Percentiles rank a stretch among this genome's conserved stretches.
These are phyloP conservation scores for Chaetura pelagica DNA, from an alignment of 2,113 vertebrate species.

Conservation along the genomic window DNA sequence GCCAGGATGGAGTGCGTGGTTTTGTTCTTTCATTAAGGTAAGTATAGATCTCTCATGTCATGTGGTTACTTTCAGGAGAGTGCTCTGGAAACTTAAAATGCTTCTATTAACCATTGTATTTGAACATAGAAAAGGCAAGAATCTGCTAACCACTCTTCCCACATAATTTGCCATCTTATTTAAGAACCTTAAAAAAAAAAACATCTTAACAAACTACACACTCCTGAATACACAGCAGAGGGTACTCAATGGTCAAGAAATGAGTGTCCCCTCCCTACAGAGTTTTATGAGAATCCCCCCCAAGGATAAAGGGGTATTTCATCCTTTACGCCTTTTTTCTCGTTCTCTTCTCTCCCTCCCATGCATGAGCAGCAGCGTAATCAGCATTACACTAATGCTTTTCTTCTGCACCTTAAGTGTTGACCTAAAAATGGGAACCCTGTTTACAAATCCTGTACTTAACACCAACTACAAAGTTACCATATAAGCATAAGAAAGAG, in stretches of 20 bases:
- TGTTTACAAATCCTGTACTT: background rate
- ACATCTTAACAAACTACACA: background rate
- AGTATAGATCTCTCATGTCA: background rate
- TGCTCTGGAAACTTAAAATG: background rate
- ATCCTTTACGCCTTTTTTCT: background rate
- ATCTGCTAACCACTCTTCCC: background rate
- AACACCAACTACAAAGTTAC: background rate
- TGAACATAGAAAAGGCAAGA: background rate
- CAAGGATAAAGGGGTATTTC: background rate
- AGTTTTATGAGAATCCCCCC: background rate
- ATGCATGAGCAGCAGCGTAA: background rate
- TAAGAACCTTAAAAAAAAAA: background rate
- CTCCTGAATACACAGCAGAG: background rate
- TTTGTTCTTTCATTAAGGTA: conserved; percentile 52
- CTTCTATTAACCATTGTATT: background rate
- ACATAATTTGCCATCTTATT: background rate
- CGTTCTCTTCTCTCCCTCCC: background rate
- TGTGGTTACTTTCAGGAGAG: background rate
- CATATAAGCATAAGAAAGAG: background rate
- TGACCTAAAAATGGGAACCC: conserved; percentile 11
- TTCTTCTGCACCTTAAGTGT: background rate
- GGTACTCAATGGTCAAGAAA: background rate
- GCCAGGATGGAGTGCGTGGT: background rate
- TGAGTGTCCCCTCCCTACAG: background rate
- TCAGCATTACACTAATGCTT: background rate